Evolutionary conservation across 2,113 vertebrate species (phyloP), one percentile per base, ranked within the genome.

Genomic region (Forbesichthys papilliferus): DNA sequence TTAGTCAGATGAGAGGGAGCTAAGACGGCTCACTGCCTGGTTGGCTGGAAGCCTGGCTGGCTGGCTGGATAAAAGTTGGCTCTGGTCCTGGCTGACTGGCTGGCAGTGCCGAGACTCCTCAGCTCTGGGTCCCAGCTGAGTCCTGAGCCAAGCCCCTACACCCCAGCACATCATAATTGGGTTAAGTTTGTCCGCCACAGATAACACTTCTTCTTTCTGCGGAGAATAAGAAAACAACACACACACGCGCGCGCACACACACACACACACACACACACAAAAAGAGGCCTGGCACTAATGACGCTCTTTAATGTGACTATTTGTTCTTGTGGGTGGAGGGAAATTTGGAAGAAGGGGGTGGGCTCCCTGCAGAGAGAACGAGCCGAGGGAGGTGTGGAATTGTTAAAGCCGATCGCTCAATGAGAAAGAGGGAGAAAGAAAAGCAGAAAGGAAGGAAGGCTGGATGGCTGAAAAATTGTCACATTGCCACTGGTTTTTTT

Each of bases 141-240:
- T 88, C 78, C 86, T 60, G 72, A 87, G 86, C 86, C 89, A 90
- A 89, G 86, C 84, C 89, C 88, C 90, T 78, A 48, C 78, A 84
- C 90, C 90, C 87, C 90, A 90, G 87, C 89, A 89, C 87, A 89
- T 90, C 83, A 91, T 93, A 93, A 93, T 93, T 93, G 91, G 93
- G 92, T 94, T 92, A 93, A 93, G 91, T 94, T 94, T 94, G 92
- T 92, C 90, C 84, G 85, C 89, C 86, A 92, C 91, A 93, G 91
- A 94, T 93, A 93, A 92, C 92, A 92, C 91, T 93, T 92, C 87
- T 78, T 91, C 90, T 92, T 92, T 92, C 91, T 92, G 92, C 83
- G 34, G 89, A 91, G 89, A 90, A 87, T 88, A 89, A 69, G 87
- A 73, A 86, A 80, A 80, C 69, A 27, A 27, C 1, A 27, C 27